Evolutionary conservation across 2,113 vertebrate genomes (phyloP).

Genomic region (Ochotona curzoniae): DNA sequence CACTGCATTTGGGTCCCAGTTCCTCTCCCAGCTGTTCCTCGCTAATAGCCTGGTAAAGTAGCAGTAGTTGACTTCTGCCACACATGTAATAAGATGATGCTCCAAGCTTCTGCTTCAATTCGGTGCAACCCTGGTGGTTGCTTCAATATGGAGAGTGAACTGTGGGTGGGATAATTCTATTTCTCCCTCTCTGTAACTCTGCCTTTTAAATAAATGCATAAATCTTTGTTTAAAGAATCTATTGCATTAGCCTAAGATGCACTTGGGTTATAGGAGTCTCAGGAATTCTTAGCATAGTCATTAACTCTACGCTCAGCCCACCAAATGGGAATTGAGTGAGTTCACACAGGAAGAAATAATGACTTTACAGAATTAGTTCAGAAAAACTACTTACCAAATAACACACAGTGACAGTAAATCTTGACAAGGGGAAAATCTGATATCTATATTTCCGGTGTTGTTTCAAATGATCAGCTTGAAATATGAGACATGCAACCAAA

Average conservation of each 20-base stretch:
- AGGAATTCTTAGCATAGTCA: not conserved
- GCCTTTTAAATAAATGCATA: too few relatives aligned
- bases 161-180: too few relatives aligned
- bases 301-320: not conserved
- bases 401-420: not conserved
- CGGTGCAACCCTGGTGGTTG: too few relatives aligned
- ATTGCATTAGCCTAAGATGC: not conserved
- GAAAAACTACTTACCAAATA: not conserved
- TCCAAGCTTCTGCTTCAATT: too few relatives aligned
- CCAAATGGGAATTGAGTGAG: not conserved
- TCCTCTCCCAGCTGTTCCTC: too few relatives aligned
- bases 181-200: too few relatives aligned
- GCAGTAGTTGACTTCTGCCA: too few relatives aligned
- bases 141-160: too few relatives aligned
- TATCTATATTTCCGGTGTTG: not conserved
- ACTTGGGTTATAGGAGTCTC: not conserved
- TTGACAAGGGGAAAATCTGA: not conserved
- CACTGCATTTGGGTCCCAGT: too few relatives aligned
- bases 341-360: not conserved
- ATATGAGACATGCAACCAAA: not conserved
- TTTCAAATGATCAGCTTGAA: not conserved
- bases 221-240: not conserved
- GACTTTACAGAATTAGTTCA: not conserved
- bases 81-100: too few relatives aligned
- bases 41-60: too few relatives aligned